Evolutionary conservation across 2,797 vertebrate genomes (phyloP).

Genomic region (Allobates femoralis): DNA sequence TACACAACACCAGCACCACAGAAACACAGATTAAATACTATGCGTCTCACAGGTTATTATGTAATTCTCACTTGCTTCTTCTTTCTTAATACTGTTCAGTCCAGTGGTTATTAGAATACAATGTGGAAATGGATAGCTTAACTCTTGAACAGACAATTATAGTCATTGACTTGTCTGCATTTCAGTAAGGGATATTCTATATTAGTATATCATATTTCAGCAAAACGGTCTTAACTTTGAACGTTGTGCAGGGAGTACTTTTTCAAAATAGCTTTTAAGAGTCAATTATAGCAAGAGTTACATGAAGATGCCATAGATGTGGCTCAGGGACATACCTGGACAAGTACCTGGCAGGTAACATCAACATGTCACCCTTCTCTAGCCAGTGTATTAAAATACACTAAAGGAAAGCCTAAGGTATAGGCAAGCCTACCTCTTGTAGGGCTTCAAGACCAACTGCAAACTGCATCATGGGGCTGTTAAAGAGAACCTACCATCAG

Average conservation of each 20-base stretch:
- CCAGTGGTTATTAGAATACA: conserved; percentile 27
- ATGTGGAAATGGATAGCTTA: background rate
- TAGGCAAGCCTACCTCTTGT: too few species aligned
- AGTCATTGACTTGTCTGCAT: background rate
- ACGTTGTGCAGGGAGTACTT: background rate
- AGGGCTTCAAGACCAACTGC: background rate
- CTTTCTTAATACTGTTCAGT: conserved; percentile 35
- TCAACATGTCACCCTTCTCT: background rate
- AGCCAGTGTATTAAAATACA: background rate
- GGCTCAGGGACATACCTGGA: background rate
- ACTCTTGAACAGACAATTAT: background rate
- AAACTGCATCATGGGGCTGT: background rate
- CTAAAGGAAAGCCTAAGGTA: too few species aligned
- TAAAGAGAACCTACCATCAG: too few species aligned
- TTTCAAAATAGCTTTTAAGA: background rate
- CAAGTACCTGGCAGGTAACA: background rate
- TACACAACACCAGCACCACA: conserved; percentile 35
- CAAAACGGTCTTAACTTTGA: background rate
- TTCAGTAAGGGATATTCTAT: background rate
- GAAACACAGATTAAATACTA: conserved; percentile 40
- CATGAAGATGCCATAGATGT: background rate
- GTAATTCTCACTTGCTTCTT: background rate
- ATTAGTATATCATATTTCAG: too few species aligned
- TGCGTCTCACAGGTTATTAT: background rate
- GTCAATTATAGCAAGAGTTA: background rate